Base-by-base conservation (phyloP, 2,797 vertebrate genomes). In the Argentina silus region DNA sequence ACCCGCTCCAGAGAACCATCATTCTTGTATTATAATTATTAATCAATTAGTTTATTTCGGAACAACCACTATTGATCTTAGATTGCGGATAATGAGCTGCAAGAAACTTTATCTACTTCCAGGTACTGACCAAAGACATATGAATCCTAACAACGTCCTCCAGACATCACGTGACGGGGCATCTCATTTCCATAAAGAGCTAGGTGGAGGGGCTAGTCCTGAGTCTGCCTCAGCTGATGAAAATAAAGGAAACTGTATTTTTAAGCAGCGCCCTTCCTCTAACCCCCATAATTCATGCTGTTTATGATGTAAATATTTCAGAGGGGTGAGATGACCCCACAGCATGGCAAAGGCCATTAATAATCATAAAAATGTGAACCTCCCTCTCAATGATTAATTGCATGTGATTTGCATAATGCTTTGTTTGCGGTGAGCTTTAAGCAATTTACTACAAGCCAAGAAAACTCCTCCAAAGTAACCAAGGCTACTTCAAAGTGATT, bases 221-320 rank as follows among this genome's bases (percentile, higher is more conserved):
- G 81, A 67, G 80, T 77, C 80, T 74, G 63, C 76, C 78, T 73
- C 74, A 15, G 73, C 83, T 83, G 80, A 81, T 85, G 83, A 83
- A 88, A 88, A 88, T 86, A 85, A 87, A 86, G 82, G 80, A 85
- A 86, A 84, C 78, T 79, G 76, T 86, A 77, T 89, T 86, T 85
- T 86, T 84, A 88, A 85, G 83, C 80, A n/a, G 78, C 66, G 80
- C 87, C 88, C 89, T 89, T 88, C 86, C 77, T 0, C 59, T 82
- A 87, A 88, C 86, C 90, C 88, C 79, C 90, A 90, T 91, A 88
- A 89, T 88, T 91, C 90, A 86, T 79, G 81, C 85, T 91, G 90
- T 91, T 93, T 92, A 89, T 86, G 89, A 90, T 89, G 89, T 90
- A 91, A 92, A 92, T 93, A 90, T 90, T 84, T 86, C 84, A 84